Evolutionary conservation across 2,888 invertebrate genomes (phyloP).

Genomic region (Lysandra coridon): DNA sequence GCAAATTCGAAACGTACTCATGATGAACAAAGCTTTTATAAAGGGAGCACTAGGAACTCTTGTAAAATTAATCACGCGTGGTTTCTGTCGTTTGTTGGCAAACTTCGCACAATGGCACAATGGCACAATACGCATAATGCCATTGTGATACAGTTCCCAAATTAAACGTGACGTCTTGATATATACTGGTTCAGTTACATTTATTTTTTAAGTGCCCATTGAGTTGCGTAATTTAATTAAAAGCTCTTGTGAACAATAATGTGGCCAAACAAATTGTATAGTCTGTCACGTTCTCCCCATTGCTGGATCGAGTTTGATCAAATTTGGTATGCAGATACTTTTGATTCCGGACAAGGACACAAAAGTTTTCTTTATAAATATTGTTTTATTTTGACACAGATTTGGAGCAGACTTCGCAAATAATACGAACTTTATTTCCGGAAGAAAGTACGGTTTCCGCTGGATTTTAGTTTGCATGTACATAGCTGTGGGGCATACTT

Average conservation of each 20-base stretch:
- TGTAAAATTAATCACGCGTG: conserved; percentile 72
- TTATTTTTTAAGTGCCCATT: conserved; percentile 4
- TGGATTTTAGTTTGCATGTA: too few relatives aligned
- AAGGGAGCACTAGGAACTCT: conserved; percentile 44
- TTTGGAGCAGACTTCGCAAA: too few relatives aligned
- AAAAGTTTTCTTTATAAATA: too few relatives aligned
- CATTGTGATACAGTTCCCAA: conserved; percentile 7
- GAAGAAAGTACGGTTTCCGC: too few relatives aligned
- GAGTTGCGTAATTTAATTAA: conserved; percentile 10
- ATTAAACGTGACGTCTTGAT: conserved; percentile 24
- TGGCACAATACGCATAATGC: conserved; percentile 5
- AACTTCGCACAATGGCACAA: conserved; percentile 49
- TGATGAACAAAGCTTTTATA: conserved; percentile 25
- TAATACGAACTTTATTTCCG: too few relatives aligned
- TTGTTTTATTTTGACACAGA: too few relatives aligned
- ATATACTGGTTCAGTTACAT: conserved; percentile 5
- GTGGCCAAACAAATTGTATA: neutral
- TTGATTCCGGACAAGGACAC: neutral
- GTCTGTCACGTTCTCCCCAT: neutral
- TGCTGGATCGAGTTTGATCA: neutral
- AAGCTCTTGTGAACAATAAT: neutral
- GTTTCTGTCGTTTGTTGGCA: conserved; percentile 71
- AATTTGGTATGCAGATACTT: neutral
- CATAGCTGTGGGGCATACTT: too few relatives aligned
- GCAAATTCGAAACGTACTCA: neutral